Percentiles rank a stretch among this genome's conserved stretches.
Evolutionary conservation across 2,888 invertebrate genomes (phyloP).

Genomic region (Unio delphinus): DNA sequence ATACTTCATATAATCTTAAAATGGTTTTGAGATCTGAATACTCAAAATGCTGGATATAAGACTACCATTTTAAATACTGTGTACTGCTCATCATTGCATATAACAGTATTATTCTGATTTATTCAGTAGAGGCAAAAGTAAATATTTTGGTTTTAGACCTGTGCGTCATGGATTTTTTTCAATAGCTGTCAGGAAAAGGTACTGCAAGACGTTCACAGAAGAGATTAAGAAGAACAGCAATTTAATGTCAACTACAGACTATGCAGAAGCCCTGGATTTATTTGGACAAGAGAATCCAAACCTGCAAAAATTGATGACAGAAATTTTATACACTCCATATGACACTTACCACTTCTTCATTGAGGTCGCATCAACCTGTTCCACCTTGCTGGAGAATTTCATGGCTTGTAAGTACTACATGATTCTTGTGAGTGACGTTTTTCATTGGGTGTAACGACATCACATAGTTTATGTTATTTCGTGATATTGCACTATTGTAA

Average conservation of each 20-base stretch:
- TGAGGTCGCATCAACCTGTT: conserved; percentile 3
- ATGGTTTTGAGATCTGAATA: too few relatives aligned
- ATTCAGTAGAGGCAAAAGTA: background rate
- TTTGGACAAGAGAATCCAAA: conserved; percentile 7
- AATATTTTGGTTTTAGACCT: too few relatives aligned
- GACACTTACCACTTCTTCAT: conserved; percentile 10
- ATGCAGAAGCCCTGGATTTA: conserved; percentile 1
- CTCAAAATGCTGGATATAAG: too few relatives aligned
- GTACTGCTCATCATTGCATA: too few relatives aligned
- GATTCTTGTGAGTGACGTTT: too few relatives aligned
- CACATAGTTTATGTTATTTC: too few relatives aligned
- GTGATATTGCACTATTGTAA: too few relatives aligned
- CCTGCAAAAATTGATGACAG: conserved; percentile 8
- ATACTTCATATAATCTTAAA: too few relatives aligned
- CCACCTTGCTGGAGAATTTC: conserved; percentile 4
- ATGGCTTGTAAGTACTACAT: conserved; percentile 4
- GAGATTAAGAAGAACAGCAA: conserved; percentile 5
- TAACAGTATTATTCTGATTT: background rate
- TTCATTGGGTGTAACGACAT: too few relatives aligned
- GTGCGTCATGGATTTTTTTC: background rate
- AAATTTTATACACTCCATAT: conserved; percentile 4
- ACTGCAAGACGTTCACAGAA: conserved; percentile 5
- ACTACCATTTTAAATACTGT: too few relatives aligned
- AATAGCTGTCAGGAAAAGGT: background rate
- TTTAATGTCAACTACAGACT: conserved; percentile 5